Evolutionary conservation across 1,140 invertebrate species (phyloP), one percentile per base, ranked within the genome.

Genomic region (Laupala kohalensis): DNA sequence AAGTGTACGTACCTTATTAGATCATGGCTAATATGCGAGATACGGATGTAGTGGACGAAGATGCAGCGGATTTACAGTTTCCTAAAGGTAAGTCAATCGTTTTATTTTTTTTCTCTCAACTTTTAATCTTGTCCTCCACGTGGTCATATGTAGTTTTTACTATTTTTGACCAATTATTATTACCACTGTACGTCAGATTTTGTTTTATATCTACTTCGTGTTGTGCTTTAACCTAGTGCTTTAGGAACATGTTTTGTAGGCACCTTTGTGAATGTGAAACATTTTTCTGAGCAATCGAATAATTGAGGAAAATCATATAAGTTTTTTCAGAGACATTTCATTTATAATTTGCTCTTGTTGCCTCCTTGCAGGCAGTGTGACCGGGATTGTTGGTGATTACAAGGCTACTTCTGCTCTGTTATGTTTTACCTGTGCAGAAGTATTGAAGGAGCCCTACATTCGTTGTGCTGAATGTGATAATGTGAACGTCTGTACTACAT

Each of bases 51-150:
- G 86, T 89, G 9, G 91, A 93, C 79, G 92, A 94, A 82, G 91
- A 94, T 80, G 91, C 91, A 4, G 91, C 91, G 1, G 90, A 92
- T 81, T 82, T 94, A 72, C 90, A 92, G 75, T 94, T 94, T 84
- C 92, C 92, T 0, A 94, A 93, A 90, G 91, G 91, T 92, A 82
- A 64, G n/a, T 62, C 53, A 62, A n/a, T n/a, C n/a, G 53, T 62
- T 62, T 62, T 62, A 62, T n/a, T 62, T 62, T 13, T 12, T n/a
- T n/a, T 13, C n/a, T 13, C 12, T 62, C n/a, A 12, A 62, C 12
- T 62, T 12, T n/a, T n/a, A n/a, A n/a, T n/a, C n/a, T n/a, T n/a
- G n/a, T n/a, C n/a, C n/a, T n/a, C n/a, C n/a, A n/a, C n/a, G n/a
- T n/a, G n/a, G n/a, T n/a, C n/a, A n/a, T n/a, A n/a, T n/a, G n/a